Evolutionary conservation across 2,113 vertebrate genomes (phyloP), one percentile per base, ranked within the genome.

Genomic region (Scophthalmus maximus): DNA sequence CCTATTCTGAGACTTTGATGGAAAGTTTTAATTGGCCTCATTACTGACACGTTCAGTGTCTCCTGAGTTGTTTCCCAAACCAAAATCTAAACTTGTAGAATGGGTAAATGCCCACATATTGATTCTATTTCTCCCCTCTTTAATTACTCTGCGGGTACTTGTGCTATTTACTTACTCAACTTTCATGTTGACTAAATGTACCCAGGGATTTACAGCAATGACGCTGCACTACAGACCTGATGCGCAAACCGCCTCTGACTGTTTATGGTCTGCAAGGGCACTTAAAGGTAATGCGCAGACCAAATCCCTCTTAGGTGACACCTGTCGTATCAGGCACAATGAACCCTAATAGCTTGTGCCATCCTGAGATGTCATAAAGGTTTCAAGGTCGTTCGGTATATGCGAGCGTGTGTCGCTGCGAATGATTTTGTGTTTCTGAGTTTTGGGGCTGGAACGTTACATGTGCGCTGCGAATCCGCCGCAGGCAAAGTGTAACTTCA

Each of bases 11-110:
- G 72, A 79, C 57, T 49, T 75, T 83, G 59, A 82, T 79, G 40
- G 76, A 83, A 87, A 80, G 63, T 79, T 85, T 84, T 85, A 86
- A 78, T 82, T 87, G 59, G 57, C 32, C 81, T 81, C 36, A 82
- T 83, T 84, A 81, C 23, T 26, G 61, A 53, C 61, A 73, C 22
- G 62, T 71, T 73, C 30, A 1, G 22, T n/a, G 55, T 71, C 80
- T 81, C 46, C 49, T 14, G 36, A 67, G 79, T 59, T 77, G 17
- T 69, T 60, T 42, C 57, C 18, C 29, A 73, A 81, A 71, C 38
- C 68, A 78, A 81, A 72, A 59, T 42, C 12, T 40, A 26, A 66
- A 86, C 18, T 29, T 53, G 18, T 34, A 50, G 75, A 81, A 32
- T 50, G 27, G 46, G 64, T 76, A 76, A 77, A 73, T 32, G 32